phyloP scores from a whole-genome alignment of 2,888 invertebrate genomes.

The Spilosoma lubricipeda region DNA sequence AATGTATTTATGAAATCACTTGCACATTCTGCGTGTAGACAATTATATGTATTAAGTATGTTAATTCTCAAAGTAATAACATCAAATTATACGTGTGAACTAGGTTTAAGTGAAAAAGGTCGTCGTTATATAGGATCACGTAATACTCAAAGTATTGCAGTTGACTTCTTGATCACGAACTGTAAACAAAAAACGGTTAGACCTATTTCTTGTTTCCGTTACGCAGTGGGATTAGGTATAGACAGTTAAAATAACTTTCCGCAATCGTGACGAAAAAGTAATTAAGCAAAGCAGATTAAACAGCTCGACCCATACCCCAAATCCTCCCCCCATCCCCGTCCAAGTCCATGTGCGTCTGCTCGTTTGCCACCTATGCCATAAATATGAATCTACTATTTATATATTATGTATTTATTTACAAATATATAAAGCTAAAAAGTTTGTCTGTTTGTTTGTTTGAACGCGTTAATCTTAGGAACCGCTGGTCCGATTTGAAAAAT shows the following conservation, averaged over 20 bases:
- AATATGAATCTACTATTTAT: too few species aligned
- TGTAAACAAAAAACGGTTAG: constrained; percentile 44
- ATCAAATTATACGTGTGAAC: constrained; percentile 55
- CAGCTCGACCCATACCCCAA: too few species aligned
- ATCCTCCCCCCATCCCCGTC: too few species aligned
- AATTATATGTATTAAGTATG: constrained; percentile 46
- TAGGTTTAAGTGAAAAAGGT: constrained; percentile 50
- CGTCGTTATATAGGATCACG: constrained; percentile 50
- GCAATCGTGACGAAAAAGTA: not conserved
- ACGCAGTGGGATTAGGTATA: constrained; percentile 11
- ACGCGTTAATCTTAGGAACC: too few species aligned
- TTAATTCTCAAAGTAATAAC: constrained; percentile 47
- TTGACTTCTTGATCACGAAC: constrained; percentile 52
- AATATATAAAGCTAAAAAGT: too few species aligned
- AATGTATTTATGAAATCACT: constrained; percentile 29
- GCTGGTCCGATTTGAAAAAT: too few species aligned
- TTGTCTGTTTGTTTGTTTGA: too few species aligned
- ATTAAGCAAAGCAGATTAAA: not conserved
- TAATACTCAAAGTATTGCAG: constrained; percentile 51
- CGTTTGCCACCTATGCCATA: too few species aligned
- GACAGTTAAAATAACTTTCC: constrained; percentile 2
- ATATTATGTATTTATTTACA: too few species aligned
- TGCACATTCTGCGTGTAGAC: constrained; percentile 32
- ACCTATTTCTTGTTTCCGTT: constrained; percentile 16
- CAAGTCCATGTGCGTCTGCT: too few species aligned